These are phyloP conservation scores for Phocides pigmalion DNA, from an alignment of 1,140 invertebrate species.

Conservation along the genomic window DNA sequence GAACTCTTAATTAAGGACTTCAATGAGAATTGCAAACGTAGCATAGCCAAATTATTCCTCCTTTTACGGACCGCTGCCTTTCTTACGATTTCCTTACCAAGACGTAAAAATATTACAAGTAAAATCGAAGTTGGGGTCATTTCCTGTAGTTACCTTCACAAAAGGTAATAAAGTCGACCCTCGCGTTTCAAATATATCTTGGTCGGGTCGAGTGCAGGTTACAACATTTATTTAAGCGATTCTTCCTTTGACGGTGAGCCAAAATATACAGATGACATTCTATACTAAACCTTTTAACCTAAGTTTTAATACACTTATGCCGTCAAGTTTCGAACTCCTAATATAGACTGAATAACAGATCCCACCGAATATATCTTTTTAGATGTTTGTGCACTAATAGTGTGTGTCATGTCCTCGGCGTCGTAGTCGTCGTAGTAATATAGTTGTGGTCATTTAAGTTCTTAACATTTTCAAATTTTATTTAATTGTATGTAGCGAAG, in stretches of 20 bases:
- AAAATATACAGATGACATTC: no score
- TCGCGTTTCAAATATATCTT: conserved; percentile 1
- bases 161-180: not conserved
- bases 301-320: no score
- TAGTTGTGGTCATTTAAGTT: no score
- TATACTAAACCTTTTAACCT: no score
- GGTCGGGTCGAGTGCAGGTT: not conserved
- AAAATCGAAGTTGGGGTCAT: conserved; percentile 12
- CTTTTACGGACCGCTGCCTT: conserved; percentile 9
- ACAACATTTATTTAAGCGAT: conserved; percentile 3
- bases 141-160: conserved; percentile 1
- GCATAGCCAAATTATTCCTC: not conserved
- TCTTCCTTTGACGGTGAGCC: not conserved
- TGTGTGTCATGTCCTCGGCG: no score
- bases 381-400: no score
- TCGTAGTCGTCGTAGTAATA: no score
- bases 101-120: conserved; percentile 23
- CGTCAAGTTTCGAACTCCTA: no score
- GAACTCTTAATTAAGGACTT: not conserved
- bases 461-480: no score
- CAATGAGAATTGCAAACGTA: conserved; percentile 5
- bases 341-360: no score
- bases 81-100: conserved; percentile 1
- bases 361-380: no score
- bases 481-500: no score